Percentiles rank a stretch among this genome's conserved stretches.
phyloP scores from a whole-genome alignment of 2,113 vertebrate species.

The Nerophis ophidion region DNA sequence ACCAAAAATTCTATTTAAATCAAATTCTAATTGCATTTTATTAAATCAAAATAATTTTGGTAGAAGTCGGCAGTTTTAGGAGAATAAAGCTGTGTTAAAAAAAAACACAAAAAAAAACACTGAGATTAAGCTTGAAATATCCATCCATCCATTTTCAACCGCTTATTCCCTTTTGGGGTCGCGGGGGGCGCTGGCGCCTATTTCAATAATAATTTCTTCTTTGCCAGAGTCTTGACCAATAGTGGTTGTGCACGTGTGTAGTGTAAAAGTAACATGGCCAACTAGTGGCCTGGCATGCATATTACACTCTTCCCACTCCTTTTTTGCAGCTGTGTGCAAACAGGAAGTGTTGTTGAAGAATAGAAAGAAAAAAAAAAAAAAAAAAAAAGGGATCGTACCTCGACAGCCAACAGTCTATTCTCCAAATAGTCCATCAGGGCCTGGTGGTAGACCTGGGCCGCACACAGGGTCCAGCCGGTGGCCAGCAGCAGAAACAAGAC shows the following conservation, averaged over 20 bases:
- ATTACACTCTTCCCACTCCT: not conserved
- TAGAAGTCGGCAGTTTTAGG: no score
- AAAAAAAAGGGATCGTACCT: slow-evolving; percentile 51
- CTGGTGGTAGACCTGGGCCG: slow-evolving; percentile 73
- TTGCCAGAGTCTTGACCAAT: not conserved
- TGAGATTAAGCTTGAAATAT: no score
- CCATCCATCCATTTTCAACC: no score
- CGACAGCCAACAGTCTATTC: slow-evolving; percentile 70
- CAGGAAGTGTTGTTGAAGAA: not conserved
- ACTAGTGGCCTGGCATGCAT: not conserved
- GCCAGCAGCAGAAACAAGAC: slow-evolving; percentile 56
- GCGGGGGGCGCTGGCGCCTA: no score
- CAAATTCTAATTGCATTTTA: no score
- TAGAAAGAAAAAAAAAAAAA: no score
- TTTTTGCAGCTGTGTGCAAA: not conserved
- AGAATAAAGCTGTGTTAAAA: no score
- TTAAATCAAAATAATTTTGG: no score
- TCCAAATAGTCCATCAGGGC: slow-evolving; percentile 77
- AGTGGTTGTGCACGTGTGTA: not conserved
- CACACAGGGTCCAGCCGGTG: slow-evolving; percentile 44
- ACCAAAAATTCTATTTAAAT: no score
- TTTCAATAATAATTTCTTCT: no score
- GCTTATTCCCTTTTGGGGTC: no score
- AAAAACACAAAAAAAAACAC: no score
- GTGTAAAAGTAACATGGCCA: not conserved